A percentile compares a stretch with the other conserved stretches of the same genome.
phyloP scores from a whole-genome alignment of 2,797 vertebrate genomes.

The Pelodytes ibericus region DNA sequence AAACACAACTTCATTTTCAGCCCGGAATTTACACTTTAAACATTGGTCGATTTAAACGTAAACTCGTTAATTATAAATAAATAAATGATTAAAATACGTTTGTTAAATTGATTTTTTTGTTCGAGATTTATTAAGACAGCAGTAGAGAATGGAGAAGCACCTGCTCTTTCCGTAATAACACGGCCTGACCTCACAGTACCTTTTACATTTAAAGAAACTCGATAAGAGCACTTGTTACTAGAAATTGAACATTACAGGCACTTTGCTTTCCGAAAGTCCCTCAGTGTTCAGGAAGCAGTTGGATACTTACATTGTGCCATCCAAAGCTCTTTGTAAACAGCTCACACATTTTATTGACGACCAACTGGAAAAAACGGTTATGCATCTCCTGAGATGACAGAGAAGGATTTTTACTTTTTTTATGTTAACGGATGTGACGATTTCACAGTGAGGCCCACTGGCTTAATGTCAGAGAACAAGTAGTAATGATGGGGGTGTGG shows the following conservation, averaged over 20 bases:
- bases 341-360: slow-evolving; percentile 21
- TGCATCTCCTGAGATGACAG: slow-evolving; percentile 34
- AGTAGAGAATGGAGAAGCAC: too few relatives aligned
- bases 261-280: slow-evolving; percentile 31
- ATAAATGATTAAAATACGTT: slow-evolving; percentile 37
- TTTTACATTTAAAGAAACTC: slow-evolving; percentile 51
- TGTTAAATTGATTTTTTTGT: slow-evolving; percentile 20
- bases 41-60: too few relatives aligned
- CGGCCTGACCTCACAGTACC: slow-evolving; percentile 50
- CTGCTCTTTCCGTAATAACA: slow-evolving; percentile 37
- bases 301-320: slow-evolving; percentile 27
- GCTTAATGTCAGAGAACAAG: slow-evolving; percentile 53
- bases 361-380: slow-evolving; percentile 31
- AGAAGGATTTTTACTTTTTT: slow-evolving; percentile 31
- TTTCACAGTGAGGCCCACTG: slow-evolving; percentile 26
- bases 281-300: slow-evolving; percentile 21
- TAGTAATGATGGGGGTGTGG: slow-evolving; percentile 34
- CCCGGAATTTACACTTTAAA: too few relatives aligned
- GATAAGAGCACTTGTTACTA: slow-evolving; percentile 50
- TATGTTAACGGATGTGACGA: slow-evolving; percentile 18
- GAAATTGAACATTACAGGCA: slow-evolving; percentile 25
- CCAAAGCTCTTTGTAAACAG: slow-evolving; percentile 48
- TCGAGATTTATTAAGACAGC: slow-evolving; percentile 43
- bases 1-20: too few relatives aligned
- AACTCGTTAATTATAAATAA: slow-evolving; percentile 1